Evolutionary conservation across 2,113 vertebrate species (phyloP).

Genomic region (Peromyscus polionotus): DNA sequence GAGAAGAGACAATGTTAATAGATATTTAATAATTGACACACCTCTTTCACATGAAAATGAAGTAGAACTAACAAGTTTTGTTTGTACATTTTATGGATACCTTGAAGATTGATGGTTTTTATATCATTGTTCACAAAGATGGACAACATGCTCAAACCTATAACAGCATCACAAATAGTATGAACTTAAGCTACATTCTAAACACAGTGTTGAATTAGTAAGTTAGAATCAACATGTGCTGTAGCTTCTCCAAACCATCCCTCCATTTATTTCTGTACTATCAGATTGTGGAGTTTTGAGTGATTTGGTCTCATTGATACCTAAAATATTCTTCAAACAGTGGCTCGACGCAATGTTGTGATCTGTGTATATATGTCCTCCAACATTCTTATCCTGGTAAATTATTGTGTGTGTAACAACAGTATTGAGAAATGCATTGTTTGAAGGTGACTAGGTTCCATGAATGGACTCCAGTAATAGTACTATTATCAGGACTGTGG

Average conservation of each 20-base stretch:
- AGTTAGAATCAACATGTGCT: constrained; percentile 31
- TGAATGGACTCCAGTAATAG: background rate
- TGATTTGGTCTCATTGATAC: background rate
- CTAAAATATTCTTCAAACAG: background rate
- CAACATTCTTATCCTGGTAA: background rate
- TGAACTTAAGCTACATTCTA: constrained; percentile 43
- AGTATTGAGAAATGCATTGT: background rate
- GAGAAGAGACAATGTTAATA: constrained; percentile 36
- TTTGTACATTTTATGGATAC: constrained; percentile 27
- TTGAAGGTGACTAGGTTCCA: background rate
- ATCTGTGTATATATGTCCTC: background rate
- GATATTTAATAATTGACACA: constrained; percentile 12
- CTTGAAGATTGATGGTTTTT: constrained; percentile 51
- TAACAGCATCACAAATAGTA: constrained; percentile 59
- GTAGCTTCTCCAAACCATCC: background rate
- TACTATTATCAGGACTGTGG: background rate
- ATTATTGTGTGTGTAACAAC: background rate
- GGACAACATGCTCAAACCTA: constrained; percentile 34
- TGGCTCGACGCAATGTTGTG: background rate
- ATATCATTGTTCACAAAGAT: constrained; percentile 62
- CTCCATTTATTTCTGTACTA: constrained; percentile 1
- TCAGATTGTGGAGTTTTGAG: background rate
- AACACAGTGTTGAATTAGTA: constrained; percentile 32
- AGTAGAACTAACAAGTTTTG: background rate
- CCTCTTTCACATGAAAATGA: constrained; percentile 64